These are phyloP conservation scores for Protosalanx chinensis DNA, from an alignment of 2,797 vertebrate genomes.

Conservation along the genomic window DNA sequence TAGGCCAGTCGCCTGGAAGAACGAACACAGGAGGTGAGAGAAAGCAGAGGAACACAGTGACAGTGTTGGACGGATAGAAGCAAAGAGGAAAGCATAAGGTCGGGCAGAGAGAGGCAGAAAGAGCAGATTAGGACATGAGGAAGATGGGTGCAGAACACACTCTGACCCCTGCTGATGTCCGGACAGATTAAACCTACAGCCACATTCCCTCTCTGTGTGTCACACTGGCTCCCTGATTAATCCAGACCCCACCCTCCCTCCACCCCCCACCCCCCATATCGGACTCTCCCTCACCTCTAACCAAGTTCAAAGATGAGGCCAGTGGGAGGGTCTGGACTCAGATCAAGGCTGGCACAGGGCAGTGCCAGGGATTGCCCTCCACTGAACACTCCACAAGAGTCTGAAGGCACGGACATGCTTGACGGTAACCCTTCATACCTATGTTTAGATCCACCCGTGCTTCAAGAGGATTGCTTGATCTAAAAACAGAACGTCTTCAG, in stretches of 20 bases:
- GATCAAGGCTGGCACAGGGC: neutral
- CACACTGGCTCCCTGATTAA: conserved; percentile 39
- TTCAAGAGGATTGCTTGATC: conserved; percentile 36
- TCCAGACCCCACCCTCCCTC: conserved; percentile 32
- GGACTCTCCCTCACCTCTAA: no score
- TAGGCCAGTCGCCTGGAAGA: conserved; percentile 83
- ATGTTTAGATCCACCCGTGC: conserved; percentile 24
- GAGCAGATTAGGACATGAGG: conserved; percentile 13
- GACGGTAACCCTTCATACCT: conserved; percentile 31
- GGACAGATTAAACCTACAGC: conserved; percentile 13
- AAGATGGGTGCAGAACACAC: neutral
- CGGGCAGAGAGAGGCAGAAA: neutral
- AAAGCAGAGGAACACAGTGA: conserved; percentile 28
- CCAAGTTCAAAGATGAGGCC: neutral
- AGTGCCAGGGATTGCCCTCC: neutral
- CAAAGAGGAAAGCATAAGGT: conserved; percentile 1
- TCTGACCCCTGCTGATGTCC: neutral
- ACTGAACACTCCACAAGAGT: neutral
- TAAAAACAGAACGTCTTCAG: conserved; percentile 49
- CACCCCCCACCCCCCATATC: no score
- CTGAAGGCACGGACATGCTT: conserved; percentile 47
- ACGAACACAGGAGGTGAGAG: conserved; percentile 29
- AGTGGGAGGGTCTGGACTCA: neutral
- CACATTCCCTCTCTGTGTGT: conserved; percentile 26
- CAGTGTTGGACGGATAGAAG: neutral